phyloP scores from a whole-genome alignment of 2,113 vertebrate species.

The Columbina picui region DNA sequence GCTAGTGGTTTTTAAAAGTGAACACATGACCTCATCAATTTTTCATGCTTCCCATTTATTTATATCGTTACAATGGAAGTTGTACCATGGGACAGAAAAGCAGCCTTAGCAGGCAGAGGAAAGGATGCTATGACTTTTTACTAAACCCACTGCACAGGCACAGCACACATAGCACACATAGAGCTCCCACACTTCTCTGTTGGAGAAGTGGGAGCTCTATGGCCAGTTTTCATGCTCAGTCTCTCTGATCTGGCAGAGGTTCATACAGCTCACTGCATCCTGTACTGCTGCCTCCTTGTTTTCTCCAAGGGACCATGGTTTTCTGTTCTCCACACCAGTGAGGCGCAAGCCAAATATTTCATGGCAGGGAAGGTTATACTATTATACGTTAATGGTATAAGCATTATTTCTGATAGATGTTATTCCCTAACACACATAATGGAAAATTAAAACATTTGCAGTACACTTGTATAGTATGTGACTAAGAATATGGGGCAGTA shows the following conservation, averaged over 20 bases:
- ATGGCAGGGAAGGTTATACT: not conserved
- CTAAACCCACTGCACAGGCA: not conserved
- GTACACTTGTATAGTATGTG: not conserved
- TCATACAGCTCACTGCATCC: not conserved
- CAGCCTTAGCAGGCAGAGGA: not conserved
- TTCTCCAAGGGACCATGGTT: not conserved
- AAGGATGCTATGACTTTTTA: not conserved
- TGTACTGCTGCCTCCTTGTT: not conserved
- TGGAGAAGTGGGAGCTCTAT: not conserved
- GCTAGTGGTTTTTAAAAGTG: not conserved
- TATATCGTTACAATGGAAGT: not conserved
- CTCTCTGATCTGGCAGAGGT: not conserved
- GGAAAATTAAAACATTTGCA: not conserved
- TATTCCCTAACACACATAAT: not conserved
- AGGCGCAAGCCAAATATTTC: not conserved
- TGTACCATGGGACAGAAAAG: not conserved
- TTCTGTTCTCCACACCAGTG: not conserved
- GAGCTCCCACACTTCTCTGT: not conserved
- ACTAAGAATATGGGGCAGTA: not conserved
- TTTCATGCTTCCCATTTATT: not conserved
- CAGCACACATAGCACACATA: not conserved
- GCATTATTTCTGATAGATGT: not conserved
- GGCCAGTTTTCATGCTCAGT: rapidly evolving
- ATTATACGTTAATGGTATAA: not conserved
- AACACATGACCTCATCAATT: not conserved